Conservation (phyloP, 2,113 vertebrate species). For the Engraulis encrasicolus region DNA sequence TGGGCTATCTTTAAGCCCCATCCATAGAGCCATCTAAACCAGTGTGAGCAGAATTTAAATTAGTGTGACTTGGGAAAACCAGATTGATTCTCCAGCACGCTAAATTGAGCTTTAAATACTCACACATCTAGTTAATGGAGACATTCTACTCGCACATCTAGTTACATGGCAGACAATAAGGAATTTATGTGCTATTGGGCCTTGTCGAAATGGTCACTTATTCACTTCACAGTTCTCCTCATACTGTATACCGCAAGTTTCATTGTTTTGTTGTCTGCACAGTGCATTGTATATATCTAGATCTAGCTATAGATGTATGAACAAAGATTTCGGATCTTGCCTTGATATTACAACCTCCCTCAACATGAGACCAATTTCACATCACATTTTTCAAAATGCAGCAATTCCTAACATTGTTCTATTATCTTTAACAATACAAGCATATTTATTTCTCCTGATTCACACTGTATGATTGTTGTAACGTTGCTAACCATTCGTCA, state of each 20-base stretch:
- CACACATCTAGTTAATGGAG: neutral
- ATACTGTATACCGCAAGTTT: too few species aligned
- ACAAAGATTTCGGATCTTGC: too few species aligned
- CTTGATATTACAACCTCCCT: too few species aligned
- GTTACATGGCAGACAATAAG: slow-evolving; percentile 9
- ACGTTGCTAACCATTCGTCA: neutral
- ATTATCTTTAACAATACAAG: neutral
- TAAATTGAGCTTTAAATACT: neutral
- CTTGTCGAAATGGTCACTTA: too few species aligned
- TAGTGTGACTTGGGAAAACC: neutral
- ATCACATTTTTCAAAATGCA: neutral
- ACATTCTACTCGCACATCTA: neutral
- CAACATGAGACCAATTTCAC: neutral
- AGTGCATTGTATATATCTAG: too few species aligned
- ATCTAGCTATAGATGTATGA: too few species aligned
- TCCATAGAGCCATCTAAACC: too few species aligned
- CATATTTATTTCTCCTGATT: neutral
- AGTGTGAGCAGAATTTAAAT: neutral
- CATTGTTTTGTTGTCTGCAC: too few species aligned
- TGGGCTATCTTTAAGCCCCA: too few species aligned
- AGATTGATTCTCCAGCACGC: neutral
- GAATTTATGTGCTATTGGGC: too few species aligned
- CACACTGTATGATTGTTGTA: slow-evolving; percentile 10
- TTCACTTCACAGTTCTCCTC: too few species aligned
- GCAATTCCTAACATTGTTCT: neutral